Evolutionary conservation across 1,140 invertebrate genomes (phyloP), one percentile per base, ranked within the genome.

Genomic region (Cydia fagiglandana): DNA sequence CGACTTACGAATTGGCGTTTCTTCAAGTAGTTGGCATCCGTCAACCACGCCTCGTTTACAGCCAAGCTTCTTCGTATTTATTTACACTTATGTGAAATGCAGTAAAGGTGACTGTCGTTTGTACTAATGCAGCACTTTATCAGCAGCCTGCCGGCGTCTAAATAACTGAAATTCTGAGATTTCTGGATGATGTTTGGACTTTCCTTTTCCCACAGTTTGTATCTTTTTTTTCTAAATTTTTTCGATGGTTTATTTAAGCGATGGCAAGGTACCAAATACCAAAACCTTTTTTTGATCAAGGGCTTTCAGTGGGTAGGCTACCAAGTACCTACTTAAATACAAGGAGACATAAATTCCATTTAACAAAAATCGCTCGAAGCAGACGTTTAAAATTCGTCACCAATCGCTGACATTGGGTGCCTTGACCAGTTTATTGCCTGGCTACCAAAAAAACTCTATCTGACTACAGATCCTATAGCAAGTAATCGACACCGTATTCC

Each of bases 401-500:
- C 66, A 38, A 20, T 70, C 66, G 66, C 66, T 38, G 64, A 68
- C 64, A 38, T 38, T 70, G 66, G 66, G 66, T 70, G 66, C 38
- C n/a, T 70, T 70, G 66, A 70, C 66, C 66, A 70, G 66, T 70
- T 70, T 70, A 70, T 70, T 70, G 66, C 66, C 34, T 34, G 12
- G 64, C 64, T 70, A 45, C 66, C 66, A 70, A 70, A 70, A 24
- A 68, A 38, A 70, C 15, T 70, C 38, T 20, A 7, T 34, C 64
- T 66, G 15, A 3, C 64, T 30, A 66, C 28, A 38, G 13, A 38
- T 13, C 0, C 24, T 13, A 13, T 30, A 5, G 61, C 28, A 70
- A 41, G 30, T 0, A 45, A 17, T 70, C 34, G 0, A 38, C 3
- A 70, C 66, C 38, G 4, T 70, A 70, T 17, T 17, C 34, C n/a